Evolutionary conservation across 2,113 vertebrate genomes (phyloP).

Genomic region (Chaetorhynchus papuensis): DNA sequence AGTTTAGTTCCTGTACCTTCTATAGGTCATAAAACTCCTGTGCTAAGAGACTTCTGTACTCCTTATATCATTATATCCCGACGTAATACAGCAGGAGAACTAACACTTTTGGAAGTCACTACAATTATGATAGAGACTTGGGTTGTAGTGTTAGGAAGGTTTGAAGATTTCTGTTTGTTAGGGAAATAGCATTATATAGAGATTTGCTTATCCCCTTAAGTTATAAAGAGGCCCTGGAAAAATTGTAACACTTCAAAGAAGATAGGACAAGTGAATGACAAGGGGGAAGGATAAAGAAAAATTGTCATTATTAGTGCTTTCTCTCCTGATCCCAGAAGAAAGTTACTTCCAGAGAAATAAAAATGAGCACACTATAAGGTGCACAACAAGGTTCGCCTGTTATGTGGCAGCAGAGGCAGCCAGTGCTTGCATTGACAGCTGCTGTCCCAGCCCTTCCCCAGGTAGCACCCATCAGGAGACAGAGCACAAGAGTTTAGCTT

Average conservation of each 20-base stretch:
- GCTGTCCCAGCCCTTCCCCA: neutral
- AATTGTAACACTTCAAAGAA: neutral
- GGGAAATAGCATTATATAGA: neutral
- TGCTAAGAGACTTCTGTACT: neutral
- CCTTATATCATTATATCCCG: neutral
- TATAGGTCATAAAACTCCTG: neutral
- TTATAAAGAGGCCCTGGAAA: neutral
- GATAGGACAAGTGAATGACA: neutral
- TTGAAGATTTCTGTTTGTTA: neutral
- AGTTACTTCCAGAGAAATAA: neutral
- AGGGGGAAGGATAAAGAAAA: neutral
- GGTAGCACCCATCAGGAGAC: neutral
- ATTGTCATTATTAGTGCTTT: neutral
- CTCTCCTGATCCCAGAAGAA: neutral
- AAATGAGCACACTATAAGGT: neutral
- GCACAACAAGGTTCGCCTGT: neutral
- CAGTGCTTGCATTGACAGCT: rapidly evolving
- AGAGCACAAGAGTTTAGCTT: neutral
- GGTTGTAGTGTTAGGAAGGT: neutral
- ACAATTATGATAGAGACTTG: neutral
- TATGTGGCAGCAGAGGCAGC: neutral
- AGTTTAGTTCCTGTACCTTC: neutral
- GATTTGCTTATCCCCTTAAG: neutral
- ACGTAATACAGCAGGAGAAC: neutral
- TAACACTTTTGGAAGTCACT: neutral